A percentile compares a stretch with the other conserved stretches of the same genome.
Evolutionary conservation across 2,797 vertebrate species (phyloP).

Genomic region (Chiroxiphia lanceolata): DNA sequence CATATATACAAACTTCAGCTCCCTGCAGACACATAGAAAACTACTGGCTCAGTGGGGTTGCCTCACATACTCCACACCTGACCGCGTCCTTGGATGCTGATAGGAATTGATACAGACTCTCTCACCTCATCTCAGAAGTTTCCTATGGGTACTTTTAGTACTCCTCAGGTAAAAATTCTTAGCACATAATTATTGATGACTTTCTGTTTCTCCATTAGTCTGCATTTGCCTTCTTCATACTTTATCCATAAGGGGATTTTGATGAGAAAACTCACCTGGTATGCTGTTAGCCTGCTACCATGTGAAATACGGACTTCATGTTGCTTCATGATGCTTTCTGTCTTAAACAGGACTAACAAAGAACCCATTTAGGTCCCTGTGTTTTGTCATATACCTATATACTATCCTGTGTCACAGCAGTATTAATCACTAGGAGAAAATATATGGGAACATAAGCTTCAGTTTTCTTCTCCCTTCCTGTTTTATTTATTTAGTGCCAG

Average conservation of each 20-base stretch:
- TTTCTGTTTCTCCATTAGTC: neutral
- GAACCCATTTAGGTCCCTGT: neutral
- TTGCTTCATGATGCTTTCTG: neutral
- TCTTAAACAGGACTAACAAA: neutral
- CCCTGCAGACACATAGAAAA: neutral
- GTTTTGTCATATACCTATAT: neutral
- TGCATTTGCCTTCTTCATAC: neutral
- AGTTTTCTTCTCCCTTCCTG: fast-evolving
- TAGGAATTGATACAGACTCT: neutral
- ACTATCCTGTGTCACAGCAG: neutral
- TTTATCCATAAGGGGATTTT: neutral
- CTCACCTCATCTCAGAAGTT: neutral
- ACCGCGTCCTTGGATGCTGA: too few relatives aligned
- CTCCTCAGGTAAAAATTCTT: neutral
- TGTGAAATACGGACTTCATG: fast-evolving
- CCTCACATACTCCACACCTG: neutral
- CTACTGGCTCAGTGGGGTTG: neutral
- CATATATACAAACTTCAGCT: neutral
- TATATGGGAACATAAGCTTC: neutral
- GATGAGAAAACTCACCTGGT: neutral
- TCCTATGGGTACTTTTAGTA: neutral
- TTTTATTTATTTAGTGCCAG: neutral
- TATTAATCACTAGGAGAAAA: neutral
- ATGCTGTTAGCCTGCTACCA: neutral
- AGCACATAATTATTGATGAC: neutral